Evolutionary conservation across 2,113 vertebrate species (phyloP).

Genomic region (Gopherus flavomarginatus): DNA sequence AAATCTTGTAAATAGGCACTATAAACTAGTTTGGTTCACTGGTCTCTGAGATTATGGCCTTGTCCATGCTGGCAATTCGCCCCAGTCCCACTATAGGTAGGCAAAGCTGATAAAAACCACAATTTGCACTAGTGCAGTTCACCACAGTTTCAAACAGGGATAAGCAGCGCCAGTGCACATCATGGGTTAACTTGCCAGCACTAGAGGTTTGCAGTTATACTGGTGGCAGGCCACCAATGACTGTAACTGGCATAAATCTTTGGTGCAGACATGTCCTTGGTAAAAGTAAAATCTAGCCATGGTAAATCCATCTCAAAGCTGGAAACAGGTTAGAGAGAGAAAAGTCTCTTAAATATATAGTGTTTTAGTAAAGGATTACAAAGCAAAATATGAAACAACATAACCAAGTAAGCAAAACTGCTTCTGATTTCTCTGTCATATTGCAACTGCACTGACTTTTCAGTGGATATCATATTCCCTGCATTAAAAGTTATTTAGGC

Average conservation of each 20-base stretch:
- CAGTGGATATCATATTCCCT: neutral
- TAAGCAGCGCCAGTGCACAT: neutral
- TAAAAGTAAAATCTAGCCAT: neutral
- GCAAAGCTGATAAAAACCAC: neutral
- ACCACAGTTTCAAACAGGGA: neutral
- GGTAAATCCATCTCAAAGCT: neutral
- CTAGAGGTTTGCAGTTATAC: neutral
- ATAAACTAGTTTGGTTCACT: neutral
- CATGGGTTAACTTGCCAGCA: neutral
- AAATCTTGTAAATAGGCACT: neutral
- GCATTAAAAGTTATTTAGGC: neutral
- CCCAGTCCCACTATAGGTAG: accelerated
- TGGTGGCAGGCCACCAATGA: accelerated
- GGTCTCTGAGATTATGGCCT: neutral
- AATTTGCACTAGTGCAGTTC: no score
- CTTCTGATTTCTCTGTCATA: neutral
- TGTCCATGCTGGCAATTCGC: no score
- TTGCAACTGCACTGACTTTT: neutral
- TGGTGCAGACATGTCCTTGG: accelerated
- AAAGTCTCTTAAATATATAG: neutral
- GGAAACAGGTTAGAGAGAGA: neutral
- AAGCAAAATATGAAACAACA: neutral
- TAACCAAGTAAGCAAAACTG: neutral
- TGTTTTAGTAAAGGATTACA: neutral
- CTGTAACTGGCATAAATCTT: neutral